Conservation (phyloP, 2,888 invertebrate genomes). For the Oxycera nigricornis region DNA sequence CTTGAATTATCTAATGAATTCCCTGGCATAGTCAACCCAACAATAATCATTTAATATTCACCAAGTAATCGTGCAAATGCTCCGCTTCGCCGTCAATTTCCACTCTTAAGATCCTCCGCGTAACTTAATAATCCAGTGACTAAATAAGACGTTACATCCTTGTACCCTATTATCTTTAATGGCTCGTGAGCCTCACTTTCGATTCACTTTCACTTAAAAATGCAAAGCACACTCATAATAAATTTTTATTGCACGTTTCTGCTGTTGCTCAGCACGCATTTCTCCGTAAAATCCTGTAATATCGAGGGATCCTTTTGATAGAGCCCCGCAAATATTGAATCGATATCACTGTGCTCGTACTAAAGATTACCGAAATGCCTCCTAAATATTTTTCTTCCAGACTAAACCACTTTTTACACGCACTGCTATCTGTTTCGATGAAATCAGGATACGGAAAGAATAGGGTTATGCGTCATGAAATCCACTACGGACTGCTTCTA, state of each 20-base stretch:
- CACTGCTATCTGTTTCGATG: not conserved
- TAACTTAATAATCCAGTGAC: constrained; percentile 20
- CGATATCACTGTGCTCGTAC: not conserved
- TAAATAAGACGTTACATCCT: constrained; percentile 21
- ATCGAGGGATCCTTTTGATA: not conserved
- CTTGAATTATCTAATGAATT: not conserved
- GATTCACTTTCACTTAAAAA: constrained; percentile 31
- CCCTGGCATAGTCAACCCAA: not conserved
- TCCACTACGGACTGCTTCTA: not conserved
- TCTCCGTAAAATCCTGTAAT: not conserved
- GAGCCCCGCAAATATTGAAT: constrained; percentile 3
- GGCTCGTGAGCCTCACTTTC: constrained; percentile 10
- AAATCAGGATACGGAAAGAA: not conserved
- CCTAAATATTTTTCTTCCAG: not conserved
- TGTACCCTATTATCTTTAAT: constrained; percentile 20
- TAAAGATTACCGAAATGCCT: not conserved
- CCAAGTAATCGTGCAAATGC: not conserved
- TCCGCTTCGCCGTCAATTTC: not conserved
- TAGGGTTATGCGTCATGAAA: not conserved
- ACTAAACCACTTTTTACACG: constrained; percentile 1
- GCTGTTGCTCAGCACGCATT: not conserved
- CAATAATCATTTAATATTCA: constrained; percentile 20
- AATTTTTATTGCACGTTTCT: constrained; percentile 25
- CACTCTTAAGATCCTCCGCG: not conserved
- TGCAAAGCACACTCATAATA: constrained; percentile 31